phyloP scores from a whole-genome alignment of 2,113 vertebrate species.

The Aepyceros melampus region DNA sequence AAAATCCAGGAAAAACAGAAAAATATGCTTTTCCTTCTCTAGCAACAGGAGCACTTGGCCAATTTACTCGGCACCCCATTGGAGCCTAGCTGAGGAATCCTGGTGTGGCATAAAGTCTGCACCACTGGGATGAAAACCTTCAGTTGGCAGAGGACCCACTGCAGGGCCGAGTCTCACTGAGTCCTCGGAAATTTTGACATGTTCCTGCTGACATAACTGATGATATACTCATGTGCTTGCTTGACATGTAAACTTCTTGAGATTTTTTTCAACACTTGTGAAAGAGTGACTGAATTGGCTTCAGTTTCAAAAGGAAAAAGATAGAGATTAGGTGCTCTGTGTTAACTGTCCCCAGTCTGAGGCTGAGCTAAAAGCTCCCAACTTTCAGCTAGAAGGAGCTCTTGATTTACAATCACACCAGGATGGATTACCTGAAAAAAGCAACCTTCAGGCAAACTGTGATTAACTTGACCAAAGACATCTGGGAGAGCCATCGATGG shows the following conservation, averaged over 20 bases:
- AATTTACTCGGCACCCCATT: rapidly evolving
- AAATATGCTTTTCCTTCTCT: background rate
- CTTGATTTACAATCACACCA: constrained; percentile 86
- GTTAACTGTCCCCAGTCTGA: background rate
- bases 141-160: background rate
- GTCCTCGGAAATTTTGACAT: background rate
- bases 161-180: background rate
- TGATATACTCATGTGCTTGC: background rate
- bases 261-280: background rate
- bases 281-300: background rate
- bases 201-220: background rate
- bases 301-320: background rate
- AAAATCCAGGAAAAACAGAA: background rate
- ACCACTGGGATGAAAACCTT: background rate
- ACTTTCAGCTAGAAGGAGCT: constrained; percentile 74
- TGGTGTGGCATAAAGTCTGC: background rate
- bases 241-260: background rate
- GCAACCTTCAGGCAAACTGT: constrained; percentile 88
- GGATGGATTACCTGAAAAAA: constrained; percentile 93
- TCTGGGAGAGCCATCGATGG: constrained; percentile 88
- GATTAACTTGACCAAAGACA: constrained; percentile 96
- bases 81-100: background rate
- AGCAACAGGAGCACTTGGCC: background rate
- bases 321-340: background rate
- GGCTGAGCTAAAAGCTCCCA: constrained; percentile 73